Percentiles rank a stretch among this genome's conserved stretches.
Evolutionary conservation across 2,888 invertebrate species (phyloP).

Genomic region (Calameuta pallipes): DNA sequence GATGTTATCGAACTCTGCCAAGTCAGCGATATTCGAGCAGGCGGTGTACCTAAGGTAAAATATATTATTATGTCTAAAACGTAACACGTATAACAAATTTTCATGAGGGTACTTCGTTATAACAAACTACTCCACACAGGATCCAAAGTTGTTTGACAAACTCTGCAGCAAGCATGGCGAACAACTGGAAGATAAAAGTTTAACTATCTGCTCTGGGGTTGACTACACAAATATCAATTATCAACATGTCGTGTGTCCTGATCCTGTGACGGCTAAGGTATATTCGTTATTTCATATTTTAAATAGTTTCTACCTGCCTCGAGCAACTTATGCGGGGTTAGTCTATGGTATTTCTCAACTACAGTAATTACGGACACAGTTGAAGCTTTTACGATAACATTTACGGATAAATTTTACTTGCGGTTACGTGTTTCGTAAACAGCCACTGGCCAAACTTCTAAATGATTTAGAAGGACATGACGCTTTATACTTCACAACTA

Average conservation of each 20-base stretch:
- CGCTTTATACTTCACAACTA: not conserved
- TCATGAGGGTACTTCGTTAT: not conserved
- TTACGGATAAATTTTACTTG: not conserved
- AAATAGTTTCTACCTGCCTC: not conserved
- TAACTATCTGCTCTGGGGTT: slow-evolving; percentile 97
- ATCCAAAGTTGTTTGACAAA: slow-evolving; percentile 82
- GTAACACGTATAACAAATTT: not conserved
- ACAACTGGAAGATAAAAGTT: slow-evolving; percentile 88
- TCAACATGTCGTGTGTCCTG: slow-evolving; percentile 95
- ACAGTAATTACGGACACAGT: not conserved
- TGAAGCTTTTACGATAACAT: not conserved
- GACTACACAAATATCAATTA: slow-evolving; percentile 99
- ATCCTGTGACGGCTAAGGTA: slow-evolving; percentile 94
- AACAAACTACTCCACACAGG: slow-evolving; percentile 68
- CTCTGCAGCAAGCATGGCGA: slow-evolving; percentile 83
- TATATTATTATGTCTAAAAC: slow-evolving; percentile 21
- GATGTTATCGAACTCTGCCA: slow-evolving; percentile 98
- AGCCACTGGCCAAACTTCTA: not conserved
- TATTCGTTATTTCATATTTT: slow-evolving; percentile 21
- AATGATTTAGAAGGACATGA: not conserved
- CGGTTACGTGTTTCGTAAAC: not conserved
- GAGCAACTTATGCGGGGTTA: not conserved
- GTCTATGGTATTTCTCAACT: not conserved
- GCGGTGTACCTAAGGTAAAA: slow-evolving; percentile 90
- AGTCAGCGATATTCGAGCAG: slow-evolving; percentile 96